phyloP scores from a whole-genome alignment of 2,888 invertebrate species.

The Macrosiphum euphorbiae region DNA sequence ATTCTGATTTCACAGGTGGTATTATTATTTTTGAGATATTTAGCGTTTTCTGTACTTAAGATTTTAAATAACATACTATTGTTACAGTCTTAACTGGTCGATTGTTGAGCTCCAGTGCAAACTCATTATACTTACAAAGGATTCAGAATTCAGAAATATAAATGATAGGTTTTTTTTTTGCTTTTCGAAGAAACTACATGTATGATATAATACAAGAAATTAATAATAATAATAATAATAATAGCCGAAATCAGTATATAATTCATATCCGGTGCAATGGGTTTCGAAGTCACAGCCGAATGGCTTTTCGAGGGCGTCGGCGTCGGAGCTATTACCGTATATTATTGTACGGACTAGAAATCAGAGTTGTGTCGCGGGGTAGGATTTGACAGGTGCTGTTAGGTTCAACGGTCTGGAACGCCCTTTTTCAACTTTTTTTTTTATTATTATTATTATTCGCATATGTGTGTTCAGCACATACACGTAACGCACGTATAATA shows the following conservation, averaged over 20 bases:
- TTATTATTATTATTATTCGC: slow-evolving; percentile 4
- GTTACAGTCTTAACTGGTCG: background rate
- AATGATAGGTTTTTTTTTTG: background rate
- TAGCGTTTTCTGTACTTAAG: background rate
- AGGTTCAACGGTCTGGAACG: slow-evolving; percentile 64
- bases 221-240: slow-evolving; percentile 19
- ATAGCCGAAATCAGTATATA: slow-evolving; percentile 45
- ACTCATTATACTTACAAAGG: background rate
- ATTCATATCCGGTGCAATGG: slow-evolving; percentile 60
- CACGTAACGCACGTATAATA: slow-evolving; percentile 19
- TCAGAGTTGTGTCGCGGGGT: slow-evolving; percentile 61
- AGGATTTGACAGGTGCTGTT: slow-evolving; percentile 63
- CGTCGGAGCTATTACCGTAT: slow-evolving; percentile 59
- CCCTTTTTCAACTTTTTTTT: slow-evolving; percentile 51
- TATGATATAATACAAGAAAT: slow-evolving; percentile 5
- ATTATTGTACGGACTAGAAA: slow-evolving; percentile 61
- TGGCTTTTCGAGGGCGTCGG: slow-evolving; percentile 61
- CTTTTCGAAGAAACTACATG: background rate
- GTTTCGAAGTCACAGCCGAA: slow-evolving; percentile 61
- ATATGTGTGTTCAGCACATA: slow-evolving; percentile 13
- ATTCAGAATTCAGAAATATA: background rate
- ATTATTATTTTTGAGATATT: background rate
- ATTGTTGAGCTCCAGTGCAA: background rate
- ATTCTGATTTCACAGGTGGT: background rate
- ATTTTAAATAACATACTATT: background rate